Conservation (phyloP, 2,113 vertebrate species). For the Variabilichromis moorii region DNA sequence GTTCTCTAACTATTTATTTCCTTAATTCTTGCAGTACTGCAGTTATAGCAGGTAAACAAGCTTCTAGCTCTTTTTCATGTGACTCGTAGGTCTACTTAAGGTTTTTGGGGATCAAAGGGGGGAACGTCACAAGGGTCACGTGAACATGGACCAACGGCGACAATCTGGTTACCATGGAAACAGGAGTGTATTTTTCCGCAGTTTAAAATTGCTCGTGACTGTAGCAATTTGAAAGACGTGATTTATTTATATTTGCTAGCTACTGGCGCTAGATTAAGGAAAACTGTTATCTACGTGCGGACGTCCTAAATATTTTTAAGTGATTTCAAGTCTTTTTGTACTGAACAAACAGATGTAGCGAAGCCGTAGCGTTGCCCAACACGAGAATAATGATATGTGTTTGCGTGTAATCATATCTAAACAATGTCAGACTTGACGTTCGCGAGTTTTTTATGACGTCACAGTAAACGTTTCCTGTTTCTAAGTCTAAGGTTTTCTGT, state of each 20-base stretch:
- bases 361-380: background rate
- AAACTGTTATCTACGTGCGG: background rate
- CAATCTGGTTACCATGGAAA: background rate
- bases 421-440: background rate
- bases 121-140: fast-evolving
- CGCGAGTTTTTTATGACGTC: too few species aligned
- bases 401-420: background rate
- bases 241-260: background rate
- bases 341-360: background rate
- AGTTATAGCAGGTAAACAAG: background rate
- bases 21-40: background rate
- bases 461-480: background rate
- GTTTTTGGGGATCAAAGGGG: fast-evolving
- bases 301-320: background rate
- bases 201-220: background rate
- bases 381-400: background rate
- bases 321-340: background rate
- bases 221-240: background rate
- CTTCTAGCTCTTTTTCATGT: background rate
- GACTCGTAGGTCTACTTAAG: background rate
- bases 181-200: background rate
- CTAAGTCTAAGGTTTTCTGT: background rate
- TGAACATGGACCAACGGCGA: fast-evolving
- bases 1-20: background rate
- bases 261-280: background rate